A percentile compares a stretch with the other conserved stretches of the same genome.
These are phyloP conservation scores for Graphium colonna DNA, from an alignment of 2,888 invertebrate genomes.

Conservation along the genomic window DNA sequence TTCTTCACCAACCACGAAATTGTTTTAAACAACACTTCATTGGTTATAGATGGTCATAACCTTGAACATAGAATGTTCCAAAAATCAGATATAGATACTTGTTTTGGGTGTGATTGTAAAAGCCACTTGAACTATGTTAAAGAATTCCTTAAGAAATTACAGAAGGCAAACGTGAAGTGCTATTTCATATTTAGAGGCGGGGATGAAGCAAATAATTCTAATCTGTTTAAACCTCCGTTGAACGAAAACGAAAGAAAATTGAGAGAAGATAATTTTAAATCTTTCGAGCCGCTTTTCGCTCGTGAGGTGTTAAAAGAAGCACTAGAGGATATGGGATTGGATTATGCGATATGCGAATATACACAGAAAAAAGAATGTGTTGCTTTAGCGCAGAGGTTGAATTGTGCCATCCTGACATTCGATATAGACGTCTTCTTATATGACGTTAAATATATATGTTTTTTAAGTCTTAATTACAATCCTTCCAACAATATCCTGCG, in stretches of 20 bases:
- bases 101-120: slow-evolving; percentile 18
- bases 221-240: not conserved
- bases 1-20: not conserved
- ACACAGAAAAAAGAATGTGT: slow-evolving; percentile 39
- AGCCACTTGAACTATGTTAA: not conserved
- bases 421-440: slow-evolving; percentile 40
- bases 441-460: slow-evolving; percentile 34
- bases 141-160: not conserved
- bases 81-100: not conserved
- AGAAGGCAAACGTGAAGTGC: slow-evolving; percentile 10
- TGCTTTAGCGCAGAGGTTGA: slow-evolving; percentile 35
- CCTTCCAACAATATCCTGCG: slow-evolving; percentile 18
- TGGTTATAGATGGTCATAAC: slow-evolving; percentile 20
- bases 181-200: slow-evolving; percentile 15
- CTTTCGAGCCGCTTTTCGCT: slow-evolving; percentile 31
- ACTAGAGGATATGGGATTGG: slow-evolving; percentile 36
- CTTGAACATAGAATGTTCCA: slow-evolving; percentile 10
- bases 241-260: too few relatives aligned
- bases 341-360: slow-evolving; percentile 34
- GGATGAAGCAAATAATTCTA: not conserved
- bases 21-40: not conserved
- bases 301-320: slow-evolving; percentile 36
- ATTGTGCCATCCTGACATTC: slow-evolving; percentile 38
- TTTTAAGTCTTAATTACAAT: slow-evolving; percentile 26
- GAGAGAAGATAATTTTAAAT: too few relatives aligned